phyloP scores from a whole-genome alignment of 2,888 invertebrate genomes.

The Tipula unca region DNA sequence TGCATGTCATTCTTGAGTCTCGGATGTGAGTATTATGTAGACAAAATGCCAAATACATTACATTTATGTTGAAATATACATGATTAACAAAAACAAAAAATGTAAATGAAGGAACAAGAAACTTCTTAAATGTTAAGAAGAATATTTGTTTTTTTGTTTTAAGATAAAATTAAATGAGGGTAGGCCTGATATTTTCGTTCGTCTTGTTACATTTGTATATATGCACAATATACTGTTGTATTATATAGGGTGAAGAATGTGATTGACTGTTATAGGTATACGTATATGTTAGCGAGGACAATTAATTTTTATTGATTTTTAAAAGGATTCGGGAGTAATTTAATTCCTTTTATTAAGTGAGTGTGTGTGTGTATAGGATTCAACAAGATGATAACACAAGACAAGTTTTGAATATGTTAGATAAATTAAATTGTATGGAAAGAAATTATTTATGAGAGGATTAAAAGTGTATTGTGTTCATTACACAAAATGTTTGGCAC shows the following conservation, averaged over 20 bases:
- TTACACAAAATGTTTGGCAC: no score
- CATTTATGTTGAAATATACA: neutral
- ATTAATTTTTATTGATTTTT: neutral
- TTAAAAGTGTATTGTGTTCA: no score
- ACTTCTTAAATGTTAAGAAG: neutral
- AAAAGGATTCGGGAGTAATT: neutral
- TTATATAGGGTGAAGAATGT: neutral
- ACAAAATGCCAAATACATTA: neutral
- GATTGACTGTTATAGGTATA: neutral
- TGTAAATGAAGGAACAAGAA: neutral
- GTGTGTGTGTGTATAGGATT: no score
- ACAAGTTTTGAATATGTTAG: no score
- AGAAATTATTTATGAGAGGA: no score
- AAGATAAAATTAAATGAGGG: neutral
- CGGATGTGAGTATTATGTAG: no score
- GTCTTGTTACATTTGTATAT: neutral
- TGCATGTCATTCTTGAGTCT: neutral
- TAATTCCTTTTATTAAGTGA: no score
- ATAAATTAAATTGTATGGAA: no score
- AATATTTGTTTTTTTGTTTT: neutral
- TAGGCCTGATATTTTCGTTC: neutral
- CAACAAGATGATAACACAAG: no score
- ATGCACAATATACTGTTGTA: no score
- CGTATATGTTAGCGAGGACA: neutral
- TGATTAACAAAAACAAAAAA: neutral